phyloP scores from a whole-genome alignment of 1,140 invertebrate genomes.

The Brevipalpus yothersi region DNA sequence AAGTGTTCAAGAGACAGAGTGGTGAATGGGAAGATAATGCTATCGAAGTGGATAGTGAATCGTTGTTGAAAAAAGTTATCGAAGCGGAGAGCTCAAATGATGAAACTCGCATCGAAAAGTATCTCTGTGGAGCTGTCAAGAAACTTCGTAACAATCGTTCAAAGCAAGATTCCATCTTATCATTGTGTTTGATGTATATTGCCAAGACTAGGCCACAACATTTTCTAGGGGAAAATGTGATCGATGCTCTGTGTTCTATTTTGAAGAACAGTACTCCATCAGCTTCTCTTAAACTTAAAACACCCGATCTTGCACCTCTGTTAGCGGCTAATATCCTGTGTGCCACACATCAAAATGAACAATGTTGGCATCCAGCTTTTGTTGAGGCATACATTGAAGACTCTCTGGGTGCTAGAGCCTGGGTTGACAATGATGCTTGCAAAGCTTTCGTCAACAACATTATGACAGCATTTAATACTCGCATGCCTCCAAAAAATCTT shows the following conservation, averaged over 20 bases:
- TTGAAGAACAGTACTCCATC: slow-evolving; percentile 43
- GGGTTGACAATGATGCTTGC: slow-evolving; percentile 77
- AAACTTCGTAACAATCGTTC: slow-evolving; percentile 22
- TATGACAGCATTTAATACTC: slow-evolving; percentile 59
- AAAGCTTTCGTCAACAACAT: slow-evolving; percentile 81
- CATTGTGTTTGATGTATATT: slow-evolving; percentile 51
- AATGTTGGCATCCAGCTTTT: slow-evolving; percentile 28
- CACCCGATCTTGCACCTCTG: slow-evolving; percentile 44
- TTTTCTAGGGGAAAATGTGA: slow-evolving; percentile 39
- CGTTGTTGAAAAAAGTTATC: slow-evolving; percentile 20
- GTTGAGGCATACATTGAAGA: slow-evolving; percentile 61
- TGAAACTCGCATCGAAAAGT: slow-evolving; percentile 23
- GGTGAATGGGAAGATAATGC: slow-evolving; percentile 7
- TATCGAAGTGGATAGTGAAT: slow-evolving; percentile 18
- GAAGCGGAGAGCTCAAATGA: slow-evolving; percentile 23
- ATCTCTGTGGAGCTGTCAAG: slow-evolving; percentile 28
- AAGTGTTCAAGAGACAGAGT: background rate
- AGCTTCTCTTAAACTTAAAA: slow-evolving; percentile 40
- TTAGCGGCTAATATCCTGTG: slow-evolving; percentile 61
- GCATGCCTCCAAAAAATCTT: slow-evolving; percentile 28
- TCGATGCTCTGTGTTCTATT: slow-evolving; percentile 49
- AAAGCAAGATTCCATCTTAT: slow-evolving; percentile 54
- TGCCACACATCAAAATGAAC: slow-evolving; percentile 41
- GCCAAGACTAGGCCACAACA: slow-evolving; percentile 44
- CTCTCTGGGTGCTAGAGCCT: slow-evolving; percentile 63